These are phyloP conservation scores for Lepeophtheirus salmonis DNA, from an alignment of 1,140 invertebrate species.

Conservation along the genomic window DNA sequence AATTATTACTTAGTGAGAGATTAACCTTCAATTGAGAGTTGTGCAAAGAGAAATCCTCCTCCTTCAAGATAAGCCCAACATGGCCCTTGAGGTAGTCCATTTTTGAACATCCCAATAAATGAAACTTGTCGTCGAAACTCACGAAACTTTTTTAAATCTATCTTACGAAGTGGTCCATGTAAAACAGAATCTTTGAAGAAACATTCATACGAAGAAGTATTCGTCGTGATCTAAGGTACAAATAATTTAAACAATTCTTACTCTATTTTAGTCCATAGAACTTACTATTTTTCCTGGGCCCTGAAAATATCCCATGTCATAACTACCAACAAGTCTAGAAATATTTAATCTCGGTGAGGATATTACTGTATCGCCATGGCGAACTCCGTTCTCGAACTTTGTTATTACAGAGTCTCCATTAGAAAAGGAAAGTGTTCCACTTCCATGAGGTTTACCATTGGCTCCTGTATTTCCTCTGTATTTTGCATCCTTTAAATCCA, in stretches of 20 bases:
- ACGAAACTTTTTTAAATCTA: constrained; percentile 14
- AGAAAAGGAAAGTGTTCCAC: background rate
- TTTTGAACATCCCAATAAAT: constrained; percentile 6
- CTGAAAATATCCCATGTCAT: background rate
- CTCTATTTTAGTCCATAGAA: background rate
- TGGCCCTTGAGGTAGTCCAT: constrained; percentile 5
- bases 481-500: background rate
- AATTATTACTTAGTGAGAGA: too few species aligned
- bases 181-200: constrained; percentile 7
- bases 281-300: background rate
- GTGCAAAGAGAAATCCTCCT: constrained; percentile 11
- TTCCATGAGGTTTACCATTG: background rate
- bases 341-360: background rate
- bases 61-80: constrained; percentile 16
- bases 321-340: constrained; percentile 1
- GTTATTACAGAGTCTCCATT: constrained; percentile 2
- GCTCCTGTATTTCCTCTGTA: constrained; percentile 1
- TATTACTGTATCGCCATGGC: background rate
- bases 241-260: background rate
- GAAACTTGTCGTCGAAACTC: constrained; percentile 10
- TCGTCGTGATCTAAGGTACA: background rate
- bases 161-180: constrained; percentile 8
- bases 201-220: background rate
- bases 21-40: background rate
- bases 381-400: background rate